These are phyloP conservation scores for Eulemur rubriventer DNA, from an alignment of 2,797 vertebrate genomes.

Conservation along the genomic window DNA sequence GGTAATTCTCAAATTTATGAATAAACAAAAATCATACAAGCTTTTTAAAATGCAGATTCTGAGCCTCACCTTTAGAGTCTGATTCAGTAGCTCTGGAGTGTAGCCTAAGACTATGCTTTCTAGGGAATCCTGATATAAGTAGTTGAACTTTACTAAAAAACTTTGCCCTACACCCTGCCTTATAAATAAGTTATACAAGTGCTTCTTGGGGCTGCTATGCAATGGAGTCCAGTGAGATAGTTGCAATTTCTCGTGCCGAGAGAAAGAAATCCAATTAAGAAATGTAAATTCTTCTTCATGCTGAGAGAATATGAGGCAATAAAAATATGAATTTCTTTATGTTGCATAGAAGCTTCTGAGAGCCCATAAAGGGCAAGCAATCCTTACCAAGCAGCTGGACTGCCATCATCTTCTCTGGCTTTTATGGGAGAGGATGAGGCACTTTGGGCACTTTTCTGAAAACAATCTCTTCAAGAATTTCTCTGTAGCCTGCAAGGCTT, in stretches of 20 bases:
- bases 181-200: constrained; percentile 62
- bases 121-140: background rate
- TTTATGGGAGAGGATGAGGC: constrained; percentile 67
- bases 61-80: background rate
- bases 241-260: constrained; percentile 57
- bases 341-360: constrained; percentile 57
- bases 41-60: background rate
- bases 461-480: constrained; percentile 60
- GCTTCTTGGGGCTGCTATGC: constrained; percentile 51
- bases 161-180: constrained; percentile 9
- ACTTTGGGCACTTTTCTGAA: constrained; percentile 42
- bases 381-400: constrained; percentile 68
- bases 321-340: constrained; percentile 74
- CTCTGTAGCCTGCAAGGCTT: background rate
- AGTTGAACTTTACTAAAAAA: constrained; percentile 35
- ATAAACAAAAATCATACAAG: background rate
- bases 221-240: constrained; percentile 59
- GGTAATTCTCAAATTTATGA: background rate
- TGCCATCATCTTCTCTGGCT: constrained; percentile 46
- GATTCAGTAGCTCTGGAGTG: background rate
- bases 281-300: constrained; percentile 76
- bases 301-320: constrained; percentile 72
- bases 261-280: constrained; percentile 78
- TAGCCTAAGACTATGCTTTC: background rate
- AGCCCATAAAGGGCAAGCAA: constrained; percentile 68